These are phyloP conservation scores for Cosmorhoe ocellata DNA, from an alignment of 2,888 invertebrate species.

Conservation along the genomic window DNA sequence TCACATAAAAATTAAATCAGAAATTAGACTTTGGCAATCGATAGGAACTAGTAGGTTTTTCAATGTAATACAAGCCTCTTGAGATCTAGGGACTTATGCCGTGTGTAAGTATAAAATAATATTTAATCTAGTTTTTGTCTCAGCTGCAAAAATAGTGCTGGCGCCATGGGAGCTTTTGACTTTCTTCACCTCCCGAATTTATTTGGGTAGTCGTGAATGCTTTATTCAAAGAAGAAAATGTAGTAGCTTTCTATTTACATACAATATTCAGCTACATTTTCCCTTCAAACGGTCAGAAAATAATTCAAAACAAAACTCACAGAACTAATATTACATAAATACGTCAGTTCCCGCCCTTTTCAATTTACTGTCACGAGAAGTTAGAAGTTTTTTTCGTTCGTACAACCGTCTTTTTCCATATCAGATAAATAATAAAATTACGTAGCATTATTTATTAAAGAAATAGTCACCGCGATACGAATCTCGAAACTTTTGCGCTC, in stretches of 20 bases:
- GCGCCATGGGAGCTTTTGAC: slow-evolving; percentile 13
- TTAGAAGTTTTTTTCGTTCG: slow-evolving; percentile 15
- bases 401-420: slow-evolving; percentile 25
- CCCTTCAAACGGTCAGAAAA: slow-evolving; percentile 1
- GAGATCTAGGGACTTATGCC: slow-evolving; percentile 25
- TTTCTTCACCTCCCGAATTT: slow-evolving; percentile 7
- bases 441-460: slow-evolving; percentile 31
- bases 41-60: slow-evolving; percentile 37
- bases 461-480: slow-evolving; percentile 32
- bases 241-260: neutral
- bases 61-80: slow-evolving; percentile 30
- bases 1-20: neutral
- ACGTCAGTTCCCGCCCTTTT: slow-evolving; percentile 22
- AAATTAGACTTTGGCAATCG: slow-evolving; percentile 33
- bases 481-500: slow-evolving; percentile 41
- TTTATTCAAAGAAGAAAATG: slow-evolving; percentile 1
- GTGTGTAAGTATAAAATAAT: slow-evolving; percentile 38
- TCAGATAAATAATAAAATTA: slow-evolving; percentile 32
- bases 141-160: slow-evolving; percentile 12
- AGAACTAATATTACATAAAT: slow-evolving; percentile 23
- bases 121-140: slow-evolving; percentile 22
- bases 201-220: slow-evolving; percentile 1
- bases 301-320: slow-evolving; percentile 8
- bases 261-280: slow-evolving; percentile 7
- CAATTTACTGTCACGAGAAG: slow-evolving; percentile 29